Conservation (phyloP, 1,140 invertebrate species). For the Brachionus sp. region DNA sequence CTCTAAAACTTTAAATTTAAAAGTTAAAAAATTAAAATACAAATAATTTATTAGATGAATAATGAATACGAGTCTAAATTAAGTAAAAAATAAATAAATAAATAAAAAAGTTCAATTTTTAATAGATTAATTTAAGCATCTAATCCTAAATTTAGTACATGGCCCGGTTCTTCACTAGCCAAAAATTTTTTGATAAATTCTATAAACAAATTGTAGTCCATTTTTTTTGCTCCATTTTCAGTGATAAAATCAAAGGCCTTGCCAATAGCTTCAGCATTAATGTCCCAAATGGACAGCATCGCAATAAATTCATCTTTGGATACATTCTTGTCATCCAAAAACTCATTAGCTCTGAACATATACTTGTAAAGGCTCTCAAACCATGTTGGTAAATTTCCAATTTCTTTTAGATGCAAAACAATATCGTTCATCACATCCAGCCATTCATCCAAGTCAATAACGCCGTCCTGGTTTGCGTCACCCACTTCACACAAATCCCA, state of each 20-base stretch:
- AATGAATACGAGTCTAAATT: too few relatives aligned
- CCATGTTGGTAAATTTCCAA: slow-evolving; percentile 33
- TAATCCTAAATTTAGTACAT: slow-evolving; percentile 38
- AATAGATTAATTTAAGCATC: neutral
- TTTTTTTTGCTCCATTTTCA: slow-evolving; percentile 35
- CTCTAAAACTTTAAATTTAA: too few relatives aligned
- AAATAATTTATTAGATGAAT: too few relatives aligned
- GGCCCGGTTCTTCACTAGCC: slow-evolving; percentile 2
- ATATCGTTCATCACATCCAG: slow-evolving; percentile 47
- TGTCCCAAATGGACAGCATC: slow-evolving; percentile 41
- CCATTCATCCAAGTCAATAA: slow-evolving; percentile 46
- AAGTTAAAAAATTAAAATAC: too few relatives aligned
- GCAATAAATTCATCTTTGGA: slow-evolving; percentile 35
- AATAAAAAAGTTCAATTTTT: too few relatives aligned
- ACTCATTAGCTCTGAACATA: slow-evolving; percentile 32
- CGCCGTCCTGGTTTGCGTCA: slow-evolving; percentile 45
- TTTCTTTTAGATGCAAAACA: slow-evolving; percentile 28
- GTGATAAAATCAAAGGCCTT: slow-evolving; percentile 46
- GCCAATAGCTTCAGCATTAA: neutral
- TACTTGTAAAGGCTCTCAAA: slow-evolving; percentile 45
- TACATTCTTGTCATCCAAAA: slow-evolving; percentile 43
- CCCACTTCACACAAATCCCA: slow-evolving; percentile 47
- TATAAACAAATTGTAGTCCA: slow-evolving; percentile 44
- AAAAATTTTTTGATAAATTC: slow-evolving; percentile 45
- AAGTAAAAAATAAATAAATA: too few relatives aligned